Evolutionary conservation across 2,797 vertebrate genomes (phyloP), one percentile per base, ranked within the genome.

Genomic region (Oryzias sinensis): DNA sequence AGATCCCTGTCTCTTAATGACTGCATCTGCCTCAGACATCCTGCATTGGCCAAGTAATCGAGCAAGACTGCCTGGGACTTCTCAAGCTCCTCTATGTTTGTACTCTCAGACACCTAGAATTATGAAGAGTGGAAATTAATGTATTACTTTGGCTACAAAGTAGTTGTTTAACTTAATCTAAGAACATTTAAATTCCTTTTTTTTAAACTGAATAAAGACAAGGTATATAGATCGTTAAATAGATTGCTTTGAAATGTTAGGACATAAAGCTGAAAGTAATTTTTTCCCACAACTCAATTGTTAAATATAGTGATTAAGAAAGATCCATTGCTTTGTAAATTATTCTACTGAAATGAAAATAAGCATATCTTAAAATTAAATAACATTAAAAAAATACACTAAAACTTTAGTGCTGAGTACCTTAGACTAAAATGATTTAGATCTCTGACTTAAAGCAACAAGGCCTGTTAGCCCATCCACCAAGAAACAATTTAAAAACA

Each of bases 21-120:
- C 37, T 15, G 5, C 33, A 41, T 41, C 2, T 17, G 33, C 16
- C 50, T 41, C 17, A 41, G 50, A 4, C 17, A 52, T 52, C 17
- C 33, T 52, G 50, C 17, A 41, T 48, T 48, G 46, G 17, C 33
- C 33, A 52, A 52, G 33, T 52, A 40, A 17, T 52, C 49, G 40
- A 47, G 46, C 5, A 48, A 14, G 22, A 22, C 20, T 24, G 20
- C 46, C 14, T 48, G 13, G 22, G 46, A 24, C 43, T 47, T 41
- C 43, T 50, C 15, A 51, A 61, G 49, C 25, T 61, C 59, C 50
- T 53, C 50, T 24, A 18, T 18, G 18, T 18, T 18, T 18, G 18
- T 1, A 18, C 18, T 18, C 18, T 18, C 18, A 18, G 18, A 18
- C 18, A 18, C 18, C 18, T 18, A 18, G 18, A 18, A 18, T 18